Conservation (phyloP, 2,797 vertebrate genomes). For the Vireo griseus region DNA sequence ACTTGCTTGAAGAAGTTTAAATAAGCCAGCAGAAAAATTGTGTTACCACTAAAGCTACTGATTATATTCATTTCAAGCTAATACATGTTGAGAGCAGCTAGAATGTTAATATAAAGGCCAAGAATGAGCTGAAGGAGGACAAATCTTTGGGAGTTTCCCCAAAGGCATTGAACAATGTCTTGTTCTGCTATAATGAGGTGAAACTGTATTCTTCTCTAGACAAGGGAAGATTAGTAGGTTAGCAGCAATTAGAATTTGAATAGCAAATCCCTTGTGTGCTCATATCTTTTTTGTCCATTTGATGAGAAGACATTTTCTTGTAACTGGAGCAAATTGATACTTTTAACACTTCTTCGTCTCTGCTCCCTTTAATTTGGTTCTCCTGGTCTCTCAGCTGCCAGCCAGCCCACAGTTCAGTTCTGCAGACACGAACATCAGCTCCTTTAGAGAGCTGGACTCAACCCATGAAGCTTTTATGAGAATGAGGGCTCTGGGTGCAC, state of each 20-base stretch:
- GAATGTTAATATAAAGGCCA: background rate
- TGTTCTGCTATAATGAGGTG: background rate
- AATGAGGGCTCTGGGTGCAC: background rate
- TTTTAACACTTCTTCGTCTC: background rate
- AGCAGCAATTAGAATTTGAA: background rate
- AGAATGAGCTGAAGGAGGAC: background rate
- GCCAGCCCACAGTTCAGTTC: background rate
- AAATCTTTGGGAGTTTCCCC: background rate
- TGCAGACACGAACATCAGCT: background rate
- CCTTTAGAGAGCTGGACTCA: rapidly evolving
- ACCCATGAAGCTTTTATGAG: background rate
- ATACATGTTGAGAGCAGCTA: background rate
- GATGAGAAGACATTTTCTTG: background rate
- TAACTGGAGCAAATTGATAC: background rate
- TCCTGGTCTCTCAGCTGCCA: background rate
- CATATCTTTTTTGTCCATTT: background rate
- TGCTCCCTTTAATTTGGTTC: background rate
- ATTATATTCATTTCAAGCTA: background rate
- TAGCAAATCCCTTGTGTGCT: background rate
- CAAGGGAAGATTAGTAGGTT: background rate
- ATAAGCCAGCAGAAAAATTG: background rate
- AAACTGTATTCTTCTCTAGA: background rate
- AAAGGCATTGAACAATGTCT: background rate
- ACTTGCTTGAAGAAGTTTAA: background rate
- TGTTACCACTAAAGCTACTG: background rate